These are phyloP conservation scores for Drosophila malerkotliana DNA, from an alignment of 1,140 invertebrate genomes.

Conservation along the genomic window DNA sequence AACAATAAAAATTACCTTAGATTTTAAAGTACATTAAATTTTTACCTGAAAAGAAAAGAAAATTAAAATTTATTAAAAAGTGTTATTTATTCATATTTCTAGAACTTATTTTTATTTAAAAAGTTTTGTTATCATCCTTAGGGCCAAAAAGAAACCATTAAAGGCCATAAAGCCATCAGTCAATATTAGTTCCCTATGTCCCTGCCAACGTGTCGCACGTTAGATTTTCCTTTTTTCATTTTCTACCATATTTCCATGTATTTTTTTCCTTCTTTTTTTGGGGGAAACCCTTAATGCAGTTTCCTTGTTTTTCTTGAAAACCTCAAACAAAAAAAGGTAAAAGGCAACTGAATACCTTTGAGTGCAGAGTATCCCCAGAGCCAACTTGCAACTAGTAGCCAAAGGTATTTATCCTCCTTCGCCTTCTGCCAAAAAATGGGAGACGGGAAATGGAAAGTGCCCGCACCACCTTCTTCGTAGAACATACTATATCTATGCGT, in stretches of 20 bases:
- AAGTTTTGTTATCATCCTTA: background rate
- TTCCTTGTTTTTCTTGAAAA: slow-evolving; percentile 34
- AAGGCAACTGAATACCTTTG: slow-evolving; percentile 26
- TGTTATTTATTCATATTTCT: background rate
- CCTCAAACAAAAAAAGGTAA: slow-evolving; percentile 13
- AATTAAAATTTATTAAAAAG: background rate
- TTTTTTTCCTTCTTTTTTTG: background rate
- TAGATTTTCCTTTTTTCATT: background rate
- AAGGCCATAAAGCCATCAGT: background rate
- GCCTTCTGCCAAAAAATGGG: slow-evolving; percentile 14
- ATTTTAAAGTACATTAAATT: background rate
- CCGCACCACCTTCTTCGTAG: background rate
- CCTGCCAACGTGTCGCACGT: background rate
- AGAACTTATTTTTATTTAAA: background rate
- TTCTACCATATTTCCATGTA: background rate
- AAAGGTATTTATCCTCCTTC: slow-evolving; percentile 29
- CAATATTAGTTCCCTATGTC: slow-evolving; percentile 6
- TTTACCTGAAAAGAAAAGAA: slow-evolving; percentile 35
- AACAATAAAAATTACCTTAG: background rate
- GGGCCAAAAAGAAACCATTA: too few relatives aligned
- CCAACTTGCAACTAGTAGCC: slow-evolving; percentile 7
- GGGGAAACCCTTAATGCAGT: slow-evolving; percentile 40
- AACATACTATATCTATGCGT: slow-evolving; percentile 44
- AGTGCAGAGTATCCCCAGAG: slow-evolving; percentile 28
- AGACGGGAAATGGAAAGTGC: slow-evolving; percentile 5